A percentile compares a stretch with the other conserved stretches of the same genome.
These are phyloP conservation scores for Trialeurodes vaporariorum DNA, from an alignment of 1,140 invertebrate species.

Conservation along the genomic window DNA sequence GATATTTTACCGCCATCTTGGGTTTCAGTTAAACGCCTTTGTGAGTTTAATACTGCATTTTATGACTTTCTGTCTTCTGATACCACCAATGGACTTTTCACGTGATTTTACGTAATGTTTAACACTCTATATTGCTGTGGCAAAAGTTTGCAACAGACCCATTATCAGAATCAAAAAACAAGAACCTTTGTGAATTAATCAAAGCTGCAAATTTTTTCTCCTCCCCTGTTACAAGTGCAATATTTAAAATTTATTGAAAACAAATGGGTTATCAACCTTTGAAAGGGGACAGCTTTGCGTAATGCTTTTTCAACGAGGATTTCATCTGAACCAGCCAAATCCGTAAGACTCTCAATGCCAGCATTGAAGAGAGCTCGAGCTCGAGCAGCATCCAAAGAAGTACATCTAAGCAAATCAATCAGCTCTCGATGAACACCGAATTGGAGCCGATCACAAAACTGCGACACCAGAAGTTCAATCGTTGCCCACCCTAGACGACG, in stretches of 20 bases:
- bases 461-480: conserved; percentile 75
- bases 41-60: no score
- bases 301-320: conserved; percentile 63
- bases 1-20: no score
- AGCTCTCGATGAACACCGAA: conserved; percentile 91
- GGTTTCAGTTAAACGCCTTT: no score
- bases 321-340: conserved; percentile 59
- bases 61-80: no score
- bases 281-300: conserved; percentile 66
- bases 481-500: conserved; percentile 84
- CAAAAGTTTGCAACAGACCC: no score
- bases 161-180: no score
- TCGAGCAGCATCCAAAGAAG: conserved; percentile 68
- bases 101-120: no score
- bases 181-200: not conserved
- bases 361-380: conserved; percentile 75
- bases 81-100: no score
- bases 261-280: conserved; percentile 49
- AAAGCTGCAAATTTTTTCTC: not conserved
- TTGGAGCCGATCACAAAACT: conserved; percentile 86
- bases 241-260: not conserved
- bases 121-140: no score
- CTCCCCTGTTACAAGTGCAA: no score
- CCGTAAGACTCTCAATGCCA: conserved; percentile 64
- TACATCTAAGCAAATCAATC: conserved; percentile 77